Base-by-base conservation (phyloP, 2,888 invertebrate species). In the Nebria salina region DNA sequence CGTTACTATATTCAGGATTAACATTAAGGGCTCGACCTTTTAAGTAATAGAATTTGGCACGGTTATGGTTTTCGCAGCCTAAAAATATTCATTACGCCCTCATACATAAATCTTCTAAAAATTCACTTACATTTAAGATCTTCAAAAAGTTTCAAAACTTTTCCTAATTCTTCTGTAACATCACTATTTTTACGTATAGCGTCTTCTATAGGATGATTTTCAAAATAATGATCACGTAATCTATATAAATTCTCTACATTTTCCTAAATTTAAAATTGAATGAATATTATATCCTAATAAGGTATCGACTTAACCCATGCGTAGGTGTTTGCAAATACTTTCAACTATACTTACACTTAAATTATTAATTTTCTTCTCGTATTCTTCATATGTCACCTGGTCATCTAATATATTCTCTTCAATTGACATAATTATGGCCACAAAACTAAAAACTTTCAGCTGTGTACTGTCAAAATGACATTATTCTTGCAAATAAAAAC, bases 161-260 rank as follows among this genome's bases (percentile, higher is more conserved):
- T 89, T 75, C 91, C 88, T 88, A 95, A 91, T 86, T 93, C 92
- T 84, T 90, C 90, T 84, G 93, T 92, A 1, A 95, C 91, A 85
- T 93, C 91, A 82, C 89, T 89, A 83, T 91, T 91, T 87, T 94
- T 95, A 72, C 93, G 90, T 25, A 90, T 87, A 0, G 95, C 95
- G 87, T 93, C 91, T 83, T 93, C 93, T 65, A 95, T 89, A 7
- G 92, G 89, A 88, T 94, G 93, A 83, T 91, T 92, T 86, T 95
- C 95, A 89, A 96, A 95, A 88, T 94, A 96, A 85, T 94, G 91
- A 88, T 96, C 95, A 85, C 95, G 91, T 87, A 92, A 96, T 43
- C 89, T 86, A 87, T 94, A 95, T 73, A 96, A 87, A 0, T 91
- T 89, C 83, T 92, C 89, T 0, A 96, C 93, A 83, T 91, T 91